phyloP scores from a whole-genome alignment of 53 echinoderm and acorn worm genomes.

The Antedon mediterranea region DNA sequence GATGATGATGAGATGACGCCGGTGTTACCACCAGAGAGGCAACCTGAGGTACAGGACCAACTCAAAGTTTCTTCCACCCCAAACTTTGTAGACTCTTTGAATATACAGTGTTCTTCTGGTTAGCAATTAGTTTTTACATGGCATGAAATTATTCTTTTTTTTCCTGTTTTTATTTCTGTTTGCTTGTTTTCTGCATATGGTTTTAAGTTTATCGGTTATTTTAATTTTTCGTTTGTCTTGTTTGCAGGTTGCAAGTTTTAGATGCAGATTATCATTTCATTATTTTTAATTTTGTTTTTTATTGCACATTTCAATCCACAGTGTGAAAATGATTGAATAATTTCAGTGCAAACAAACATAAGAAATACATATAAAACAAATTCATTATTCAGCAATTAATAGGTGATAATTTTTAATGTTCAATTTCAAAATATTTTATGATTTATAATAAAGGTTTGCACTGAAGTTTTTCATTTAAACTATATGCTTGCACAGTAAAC shows the following conservation, averaged over 20 bases:
- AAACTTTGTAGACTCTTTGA: conserved; percentile 57
- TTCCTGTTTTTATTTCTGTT: background rate
- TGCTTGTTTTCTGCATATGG: background rate
- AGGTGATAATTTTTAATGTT: too few relatives aligned
- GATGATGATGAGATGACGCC: conserved; percentile 18
- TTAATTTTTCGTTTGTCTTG: background rate
- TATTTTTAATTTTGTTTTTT: too few relatives aligned
- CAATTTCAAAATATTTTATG: too few relatives aligned
- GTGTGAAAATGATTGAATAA: background rate
- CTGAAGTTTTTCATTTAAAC: too few relatives aligned
- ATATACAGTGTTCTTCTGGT: conserved; percentile 8
- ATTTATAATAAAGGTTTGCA: too few relatives aligned
- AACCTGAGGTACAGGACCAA: conserved; percentile 15
- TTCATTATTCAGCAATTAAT: too few relatives aligned
- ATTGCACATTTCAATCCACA: background rate
- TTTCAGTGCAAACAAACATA: background rate
- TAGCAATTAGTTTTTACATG: conserved; percentile 7
- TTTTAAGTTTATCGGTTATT: background rate
- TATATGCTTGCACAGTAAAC: too few relatives aligned
- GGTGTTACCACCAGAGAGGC: conserved; percentile 29
- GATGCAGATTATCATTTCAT: background rate
- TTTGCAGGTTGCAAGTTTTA: background rate
- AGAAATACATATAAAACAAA: too few relatives aligned
- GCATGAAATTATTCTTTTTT: background rate
- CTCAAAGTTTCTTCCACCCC: conserved; percentile 15